phyloP scores from a whole-genome alignment of 2,888 invertebrate species.

The Lobophora halterata region DNA sequence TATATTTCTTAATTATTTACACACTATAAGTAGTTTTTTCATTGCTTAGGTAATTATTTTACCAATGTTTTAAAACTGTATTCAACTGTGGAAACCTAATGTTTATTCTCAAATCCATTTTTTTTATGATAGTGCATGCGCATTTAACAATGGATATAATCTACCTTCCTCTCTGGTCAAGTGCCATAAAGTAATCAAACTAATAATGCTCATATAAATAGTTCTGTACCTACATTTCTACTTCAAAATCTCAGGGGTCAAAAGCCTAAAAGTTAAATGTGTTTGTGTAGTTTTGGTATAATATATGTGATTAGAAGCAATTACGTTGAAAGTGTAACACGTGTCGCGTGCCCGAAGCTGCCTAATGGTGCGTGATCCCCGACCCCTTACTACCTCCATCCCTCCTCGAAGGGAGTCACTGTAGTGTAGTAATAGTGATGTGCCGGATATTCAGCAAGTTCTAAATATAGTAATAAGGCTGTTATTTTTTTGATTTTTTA shows the following conservation, averaged over 20 bases:
- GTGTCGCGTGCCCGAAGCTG: constrained; percentile 66
- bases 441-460: background rate
- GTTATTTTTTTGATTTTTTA: too few species aligned
- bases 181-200: constrained; percentile 4
- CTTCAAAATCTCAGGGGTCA: constrained; percentile 18
- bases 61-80: too few species aligned
- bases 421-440: constrained; percentile 39
- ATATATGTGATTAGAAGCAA: constrained; percentile 69
- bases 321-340: constrained; percentile 75
- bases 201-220: constrained; percentile 5
- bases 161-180: too few species aligned
- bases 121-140: too few species aligned
- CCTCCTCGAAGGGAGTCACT: too few species aligned
- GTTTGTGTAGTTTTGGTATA: constrained; percentile 33
- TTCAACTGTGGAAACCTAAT: too few species aligned
- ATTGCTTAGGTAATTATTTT: too few species aligned
- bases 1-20: too few species aligned
- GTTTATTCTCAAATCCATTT: too few species aligned
- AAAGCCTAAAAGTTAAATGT: constrained; percentile 23
- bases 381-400: constrained; percentile 45
- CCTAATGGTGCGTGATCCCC: constrained; percentile 73
- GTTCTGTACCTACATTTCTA: constrained; percentile 12
- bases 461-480: too few species aligned
- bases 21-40: too few species aligned
- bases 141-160: too few species aligned